phyloP scores from a whole-genome alignment of 2,888 invertebrate genomes.

The Acronicta aceris region DNA sequence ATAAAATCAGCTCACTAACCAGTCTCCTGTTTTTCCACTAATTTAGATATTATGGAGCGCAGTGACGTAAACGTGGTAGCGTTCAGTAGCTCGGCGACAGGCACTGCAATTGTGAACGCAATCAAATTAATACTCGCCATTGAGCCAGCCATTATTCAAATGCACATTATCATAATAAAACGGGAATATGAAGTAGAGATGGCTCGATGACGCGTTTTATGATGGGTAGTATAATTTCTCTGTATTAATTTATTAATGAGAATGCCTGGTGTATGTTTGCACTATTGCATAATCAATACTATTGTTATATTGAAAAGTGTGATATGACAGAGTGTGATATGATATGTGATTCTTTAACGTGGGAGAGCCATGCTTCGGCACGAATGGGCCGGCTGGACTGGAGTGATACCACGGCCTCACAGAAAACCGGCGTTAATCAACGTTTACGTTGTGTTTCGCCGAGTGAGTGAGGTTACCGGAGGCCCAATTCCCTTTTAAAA shows the following conservation, averaged over 20 bases:
- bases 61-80: slow-evolving; percentile 83
- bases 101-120: slow-evolving; percentile 72
- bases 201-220: slow-evolving; percentile 30
- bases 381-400: too few relatives aligned
- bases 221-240: slow-evolving; percentile 9
- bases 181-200: slow-evolving; percentile 36
- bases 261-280: slow-evolving; percentile 10
- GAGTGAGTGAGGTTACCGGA: too few relatives aligned
- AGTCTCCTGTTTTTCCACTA: slow-evolving; percentile 83
- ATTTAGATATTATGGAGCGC: slow-evolving; percentile 82
- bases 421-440: too few relatives aligned
- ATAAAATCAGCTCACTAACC: slow-evolving; percentile 68
- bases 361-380: too few relatives aligned
- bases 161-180: slow-evolving; percentile 50
- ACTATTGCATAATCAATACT: neutral
- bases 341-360: too few relatives aligned
- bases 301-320: too few relatives aligned
- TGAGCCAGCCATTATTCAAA: slow-evolving; percentile 49
- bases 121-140: slow-evolving; percentile 46
- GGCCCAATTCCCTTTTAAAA: too few relatives aligned
- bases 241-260: slow-evolving; percentile 22
- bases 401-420: too few relatives aligned
- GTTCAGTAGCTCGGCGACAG: slow-evolving; percentile 78
- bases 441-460: too few relatives aligned
- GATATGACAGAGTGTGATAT: too few relatives aligned